A percentile compares a stretch with the other conserved stretches of the same genome.
Conservation (phyloP, 2,888 invertebrate species). For the Lasioglossum pauxillum region DNA sequence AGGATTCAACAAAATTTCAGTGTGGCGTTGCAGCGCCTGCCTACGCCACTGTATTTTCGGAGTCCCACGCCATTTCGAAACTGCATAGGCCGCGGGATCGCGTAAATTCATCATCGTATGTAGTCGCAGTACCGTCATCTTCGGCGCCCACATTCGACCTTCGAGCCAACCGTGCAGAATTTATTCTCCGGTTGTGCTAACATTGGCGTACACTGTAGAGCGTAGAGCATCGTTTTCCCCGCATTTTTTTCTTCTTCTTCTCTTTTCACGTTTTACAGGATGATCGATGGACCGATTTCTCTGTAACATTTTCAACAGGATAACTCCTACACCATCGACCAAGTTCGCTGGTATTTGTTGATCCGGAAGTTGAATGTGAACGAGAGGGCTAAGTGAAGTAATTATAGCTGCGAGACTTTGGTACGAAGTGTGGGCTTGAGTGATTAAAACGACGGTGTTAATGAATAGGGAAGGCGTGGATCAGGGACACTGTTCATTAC, state of each 20-base stretch:
- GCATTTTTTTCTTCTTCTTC: neutral
- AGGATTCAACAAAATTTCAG: neutral
- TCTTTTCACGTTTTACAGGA: neutral
- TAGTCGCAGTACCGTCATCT: slow-evolving; percentile 42
- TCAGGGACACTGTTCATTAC: neutral
- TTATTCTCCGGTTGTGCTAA: slow-evolving; percentile 29
- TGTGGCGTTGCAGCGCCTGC: no score
- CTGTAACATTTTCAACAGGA: neutral
- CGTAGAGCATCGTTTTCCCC: neutral
- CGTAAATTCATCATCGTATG: slow-evolving; percentile 49
- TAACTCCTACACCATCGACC: neutral
- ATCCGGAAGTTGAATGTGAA: neutral
- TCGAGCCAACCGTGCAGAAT: slow-evolving; percentile 51
- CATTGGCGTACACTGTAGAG: slow-evolving; percentile 16
- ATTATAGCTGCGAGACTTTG: neutral
- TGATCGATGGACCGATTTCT: neutral
- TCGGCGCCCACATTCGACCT: slow-evolving; percentile 55
- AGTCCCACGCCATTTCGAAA: slow-evolving; percentile 35
- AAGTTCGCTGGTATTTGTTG: neutral
- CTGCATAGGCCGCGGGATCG: slow-evolving; percentile 34
- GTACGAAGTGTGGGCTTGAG: neutral
- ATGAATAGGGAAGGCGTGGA: neutral
- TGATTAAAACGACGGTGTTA: neutral
- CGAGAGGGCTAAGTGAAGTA: neutral
- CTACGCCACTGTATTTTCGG: slow-evolving; percentile 43